Base-by-base conservation (phyloP, 2,888 invertebrate species). In the Bedellia somnulentella region DNA sequence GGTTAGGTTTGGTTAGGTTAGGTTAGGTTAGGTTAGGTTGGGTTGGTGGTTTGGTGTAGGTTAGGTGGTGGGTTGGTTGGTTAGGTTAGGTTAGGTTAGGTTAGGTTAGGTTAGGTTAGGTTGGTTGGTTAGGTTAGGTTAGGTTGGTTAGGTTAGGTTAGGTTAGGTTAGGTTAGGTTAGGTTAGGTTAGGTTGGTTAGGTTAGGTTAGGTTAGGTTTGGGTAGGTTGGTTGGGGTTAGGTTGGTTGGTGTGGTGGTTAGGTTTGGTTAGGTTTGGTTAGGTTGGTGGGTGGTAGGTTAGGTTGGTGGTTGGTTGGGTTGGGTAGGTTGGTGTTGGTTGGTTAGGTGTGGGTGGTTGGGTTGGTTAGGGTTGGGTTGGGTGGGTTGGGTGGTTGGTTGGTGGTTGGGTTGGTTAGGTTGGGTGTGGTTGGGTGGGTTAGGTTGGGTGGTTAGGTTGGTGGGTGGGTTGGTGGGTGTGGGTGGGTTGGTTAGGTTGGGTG, bases 371-470 rank as follows among this genome's bases (percentile, higher is more conserved):
- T 35, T 35, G 32, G 35, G 35, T 32, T 35, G 27, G 29, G 32
- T 35, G 31, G n/a, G n/a, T n/a, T n/a, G n/a, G n/a, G n/a, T n/a
- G n/a, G n/a, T n/a, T n/a, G n/a, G n/a, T n/a, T n/a, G n/a, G n/a
- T n/a, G n/a, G n/a, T n/a, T n/a, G n/a, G n/a, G n/a, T 35, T 32
- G 32, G 32, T 35, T 35, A 32, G 35, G 32, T 35, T 35, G 29
- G 35, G 35, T 32, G 31, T 32, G 35, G 35, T 35, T 35, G 27
- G 31, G 29, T 31, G 24, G 33, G 30, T 34, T 30, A 27, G 33
- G 30, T 34, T 30, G 24, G 34, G 31, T 34, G 29, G 28, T n/a
- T n/a, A n/a, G n/a, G n/a, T n/a, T n/a, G n/a, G 33, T 25, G 31
- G 31, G 28, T 29, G 34, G 31, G 31, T 31, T 26, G 34, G 28